Conservation (phyloP, 2,797 vertebrate species). For the Pterois miles region DNA sequence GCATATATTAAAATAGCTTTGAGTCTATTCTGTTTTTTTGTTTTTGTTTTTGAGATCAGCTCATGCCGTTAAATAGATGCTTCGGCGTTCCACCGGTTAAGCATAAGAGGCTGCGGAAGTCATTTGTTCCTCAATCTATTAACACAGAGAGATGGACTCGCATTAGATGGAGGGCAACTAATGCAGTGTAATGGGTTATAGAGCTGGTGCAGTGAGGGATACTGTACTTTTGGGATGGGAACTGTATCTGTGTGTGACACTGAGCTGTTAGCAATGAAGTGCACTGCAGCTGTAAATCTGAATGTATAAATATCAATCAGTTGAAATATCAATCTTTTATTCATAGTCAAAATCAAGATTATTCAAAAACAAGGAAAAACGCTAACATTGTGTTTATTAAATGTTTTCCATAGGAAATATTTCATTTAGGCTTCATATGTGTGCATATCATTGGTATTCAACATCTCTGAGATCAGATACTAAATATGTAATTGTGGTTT, state of each 20-base stretch:
- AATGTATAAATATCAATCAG: background rate
- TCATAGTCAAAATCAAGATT: too few relatives aligned
- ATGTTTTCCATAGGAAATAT: too few relatives aligned
- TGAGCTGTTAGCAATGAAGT: background rate
- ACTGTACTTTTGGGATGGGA: background rate
- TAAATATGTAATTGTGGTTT: too few relatives aligned
- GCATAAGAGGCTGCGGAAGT: constrained; percentile 4
- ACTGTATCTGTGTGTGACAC: background rate
- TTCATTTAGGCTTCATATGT: too few relatives aligned
- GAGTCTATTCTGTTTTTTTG: background rate
- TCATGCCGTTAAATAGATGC: constrained; percentile 8
- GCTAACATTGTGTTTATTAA: too few relatives aligned
- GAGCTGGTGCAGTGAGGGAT: constrained; percentile 16
- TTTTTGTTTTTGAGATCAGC: constrained; percentile 15
- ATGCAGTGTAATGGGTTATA: constrained; percentile 1
- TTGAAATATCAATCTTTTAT: too few relatives aligned
- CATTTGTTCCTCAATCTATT: constrained; percentile 25
- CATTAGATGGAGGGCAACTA: background rate
- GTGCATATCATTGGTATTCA: too few relatives aligned
- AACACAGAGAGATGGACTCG: constrained; percentile 13
- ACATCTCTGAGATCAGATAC: too few relatives aligned
- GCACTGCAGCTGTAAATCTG: constrained; percentile 3
- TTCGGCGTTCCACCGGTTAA: constrained; percentile 20
- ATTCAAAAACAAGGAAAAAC: too few relatives aligned
- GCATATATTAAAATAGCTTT: constrained; percentile 23